Evolutionary conservation across 2,113 vertebrate genomes (phyloP), one percentile per base, ranked within the genome.

Genomic region (Lipophrys pholis): DNA sequence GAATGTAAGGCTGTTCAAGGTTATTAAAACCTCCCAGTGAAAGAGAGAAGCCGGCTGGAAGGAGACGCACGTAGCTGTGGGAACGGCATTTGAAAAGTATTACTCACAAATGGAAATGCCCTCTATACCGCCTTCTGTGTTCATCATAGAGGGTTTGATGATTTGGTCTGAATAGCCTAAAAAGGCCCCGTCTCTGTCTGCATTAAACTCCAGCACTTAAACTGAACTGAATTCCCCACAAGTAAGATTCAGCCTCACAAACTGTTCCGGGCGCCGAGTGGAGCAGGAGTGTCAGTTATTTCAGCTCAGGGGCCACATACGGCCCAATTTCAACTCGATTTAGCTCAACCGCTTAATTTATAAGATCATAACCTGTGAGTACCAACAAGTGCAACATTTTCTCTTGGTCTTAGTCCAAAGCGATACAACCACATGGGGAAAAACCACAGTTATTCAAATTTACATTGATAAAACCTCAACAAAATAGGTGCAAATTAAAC

Each of bases 1-100:
- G 12, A 43, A 60, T 71, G 16, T 11, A 36, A 68, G 36, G 50
- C 68, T 39, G 42, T 41, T 84, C 76, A 79, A 85, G 77, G 61
- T 84, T 83, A 75, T 87, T 87, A 63, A 79, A 86, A 65, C 46
- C 49, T 68, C 59, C 46, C 42, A 71, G 52, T 55, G 15, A 74
- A 73, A 65, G 69, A 46, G 55, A 49, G 59, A 60, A 35, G 17
- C 8, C 9, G 30, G n/a, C 36, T 7, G 17, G 62, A 77, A 41
- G 53, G 36, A 65, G 42, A 53, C 21, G 40, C 0, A 30, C 38
- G 38, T 9, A 66, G 69, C 54, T 62, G 43, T 42, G 50, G 57
- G 68, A 82, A 12, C 39, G 7, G 30, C 21, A 17, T 61, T 67
- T 73, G 61, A 75, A 65, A 38, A 59, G 50, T 40, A 49, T 72